phyloP scores from a whole-genome alignment of 2,113 vertebrate genomes.

The Callipepla californica region DNA sequence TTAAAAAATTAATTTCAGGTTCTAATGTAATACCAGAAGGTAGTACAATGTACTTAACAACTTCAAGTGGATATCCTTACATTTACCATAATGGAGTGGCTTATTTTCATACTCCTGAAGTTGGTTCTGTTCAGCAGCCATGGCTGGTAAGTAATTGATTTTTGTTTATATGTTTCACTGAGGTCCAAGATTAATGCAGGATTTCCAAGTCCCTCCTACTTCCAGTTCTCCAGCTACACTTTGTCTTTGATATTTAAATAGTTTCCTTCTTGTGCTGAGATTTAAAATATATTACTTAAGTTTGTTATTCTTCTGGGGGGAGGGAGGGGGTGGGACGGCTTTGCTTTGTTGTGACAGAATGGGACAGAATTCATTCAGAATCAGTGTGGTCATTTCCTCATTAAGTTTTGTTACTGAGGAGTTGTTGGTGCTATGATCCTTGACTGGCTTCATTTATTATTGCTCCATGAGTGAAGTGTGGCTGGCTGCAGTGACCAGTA shows the following conservation, averaged over 20 bases:
- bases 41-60: constrained; percentile 83
- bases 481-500: not conserved
- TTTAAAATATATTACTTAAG: not conserved
- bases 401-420: not conserved
- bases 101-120: constrained; percentile 85
- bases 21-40: constrained; percentile 76
- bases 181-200: not conserved
- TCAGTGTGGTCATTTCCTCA: not conserved
- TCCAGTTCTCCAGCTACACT: not conserved
- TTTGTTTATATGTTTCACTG: not conserved
- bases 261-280: not conserved
- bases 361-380: not conserved
- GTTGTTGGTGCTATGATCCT: not conserved
- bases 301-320: not conserved
- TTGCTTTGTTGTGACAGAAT: not conserved
- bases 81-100: constrained; percentile 89
- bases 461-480: not conserved
- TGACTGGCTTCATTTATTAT: not conserved
- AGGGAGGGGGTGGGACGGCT: not conserved
- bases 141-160: constrained; percentile 82
- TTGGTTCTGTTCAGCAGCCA: constrained; percentile 73
- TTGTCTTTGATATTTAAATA: not conserved
- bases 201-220: not conserved
- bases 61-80: constrained; percentile 87
- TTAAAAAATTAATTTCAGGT: constrained; percentile 61